Evolutionary conservation across 2,113 vertebrate genomes (phyloP), one percentile per base, ranked within the genome.

Genomic region (Neolamprologus tretocephalus): DNA sequence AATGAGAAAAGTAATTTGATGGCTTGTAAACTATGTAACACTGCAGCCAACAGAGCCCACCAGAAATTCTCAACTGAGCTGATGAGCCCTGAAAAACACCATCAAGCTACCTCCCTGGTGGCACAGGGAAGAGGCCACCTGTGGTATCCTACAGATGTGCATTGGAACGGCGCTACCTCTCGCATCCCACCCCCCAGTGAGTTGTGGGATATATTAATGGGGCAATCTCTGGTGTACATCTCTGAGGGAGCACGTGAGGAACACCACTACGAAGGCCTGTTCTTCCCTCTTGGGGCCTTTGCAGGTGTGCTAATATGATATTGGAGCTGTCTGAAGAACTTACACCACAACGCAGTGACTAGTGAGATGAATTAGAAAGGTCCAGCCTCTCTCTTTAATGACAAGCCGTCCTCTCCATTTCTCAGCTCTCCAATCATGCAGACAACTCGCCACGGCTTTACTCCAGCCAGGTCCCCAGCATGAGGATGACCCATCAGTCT

Each of bases 151-250:
- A 90, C 94, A 89, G 90, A 85, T 91, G 94, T 86, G 92, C 94
- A 93, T 91, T 95, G 87, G 82, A 93, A 92, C 87, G 89, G 92
- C 94, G 71, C 88, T 75, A 33, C 82, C 51, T 86, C 82, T 3
- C 51, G 3, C 35, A 75, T 75, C 54, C 54, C 35, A 68, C 80
- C 80, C 86, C 86, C 68, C 58, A 73, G 87, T 92, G 93, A 96
- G 94, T 95, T 92, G 93, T 95, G 92, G 92, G 96, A 96, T 95
- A 94, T 96, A 97, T 98, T 97, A 98, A 97, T 97, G 94, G 97
- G 97, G 96, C 96, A 96, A 97, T 97, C 95, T 96, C 91, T 91
- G 91, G 93, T 95, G 92, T 91, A 92, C 93, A 93, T 93, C 95
- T 93, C 89, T 14, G 31, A 94, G 94, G 90, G 86, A 97, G 88